These are phyloP conservation scores for Masnerella sp. DNA, from an alignment of 2,888 invertebrate species.

Conservation along the genomic window DNA sequence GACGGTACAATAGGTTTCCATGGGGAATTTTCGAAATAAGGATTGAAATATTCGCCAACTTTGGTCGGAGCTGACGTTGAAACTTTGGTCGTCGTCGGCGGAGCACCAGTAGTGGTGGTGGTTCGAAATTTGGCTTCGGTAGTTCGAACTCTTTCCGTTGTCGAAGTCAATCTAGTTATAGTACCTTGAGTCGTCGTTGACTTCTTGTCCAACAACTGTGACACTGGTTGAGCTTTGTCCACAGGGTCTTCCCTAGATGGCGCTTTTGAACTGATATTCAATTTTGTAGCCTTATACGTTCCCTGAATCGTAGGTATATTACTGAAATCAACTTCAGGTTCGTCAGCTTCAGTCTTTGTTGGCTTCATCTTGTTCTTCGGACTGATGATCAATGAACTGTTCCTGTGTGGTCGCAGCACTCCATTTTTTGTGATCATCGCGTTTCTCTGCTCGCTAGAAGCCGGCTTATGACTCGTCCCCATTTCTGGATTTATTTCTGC, in stretches of 20 bases:
- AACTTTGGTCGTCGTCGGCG: conserved; percentile 57
- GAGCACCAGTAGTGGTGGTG: not conserved
- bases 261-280: conserved; percentile 64
- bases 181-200: conserved; percentile 9
- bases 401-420: conserved; percentile 70
- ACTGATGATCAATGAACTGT: conserved; percentile 69
- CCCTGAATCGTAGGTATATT: conserved; percentile 76
- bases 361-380: conserved; percentile 68
- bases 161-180: conserved; percentile 52
- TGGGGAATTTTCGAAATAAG: conserved; percentile 74
- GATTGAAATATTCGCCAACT: conserved; percentile 69
- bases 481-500: conserved; percentile 66
- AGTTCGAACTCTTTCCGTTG: conserved; percentile 16
- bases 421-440: conserved; percentile 76
- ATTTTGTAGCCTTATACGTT: conserved; percentile 72
- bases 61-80: conserved; percentile 74
- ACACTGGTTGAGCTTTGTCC: not conserved
- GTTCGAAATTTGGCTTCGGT: not conserved
- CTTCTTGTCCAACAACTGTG: not conserved
- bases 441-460: conserved; percentile 68
- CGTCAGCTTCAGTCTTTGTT: conserved; percentile 66
- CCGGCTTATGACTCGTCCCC: conserved; percentile 61
- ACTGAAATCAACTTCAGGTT: conserved; percentile 72
- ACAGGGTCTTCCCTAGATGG: conserved; percentile 24
- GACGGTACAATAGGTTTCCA: conserved; percentile 75